Conservation (phyloP, 2,797 vertebrate genomes). For the Falco rusticolus region DNA sequence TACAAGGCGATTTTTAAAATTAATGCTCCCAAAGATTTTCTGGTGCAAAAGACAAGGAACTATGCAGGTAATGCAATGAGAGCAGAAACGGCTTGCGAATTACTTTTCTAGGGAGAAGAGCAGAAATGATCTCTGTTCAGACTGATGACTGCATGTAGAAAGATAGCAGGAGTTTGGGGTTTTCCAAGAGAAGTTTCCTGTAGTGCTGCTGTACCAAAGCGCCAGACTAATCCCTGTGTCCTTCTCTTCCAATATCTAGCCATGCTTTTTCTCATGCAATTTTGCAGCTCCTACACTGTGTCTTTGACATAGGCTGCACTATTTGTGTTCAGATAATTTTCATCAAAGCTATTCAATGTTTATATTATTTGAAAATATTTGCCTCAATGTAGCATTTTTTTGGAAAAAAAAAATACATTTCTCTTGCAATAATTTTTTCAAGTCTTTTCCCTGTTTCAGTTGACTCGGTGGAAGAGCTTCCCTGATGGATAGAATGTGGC, state of each 20-base stretch:
- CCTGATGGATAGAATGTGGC: not conserved
- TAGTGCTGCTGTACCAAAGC: not conserved
- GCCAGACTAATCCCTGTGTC: not conserved
- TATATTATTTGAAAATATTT: not conserved
- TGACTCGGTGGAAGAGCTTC: not conserved
- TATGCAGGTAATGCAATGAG: not conserved
- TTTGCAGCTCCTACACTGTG: not conserved
- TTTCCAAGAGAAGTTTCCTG: not conserved
- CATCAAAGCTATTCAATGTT: not conserved
- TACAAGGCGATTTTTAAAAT: not conserved
- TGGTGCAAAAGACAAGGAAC: not conserved
- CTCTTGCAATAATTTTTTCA: not conserved
- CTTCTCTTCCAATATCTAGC: not conserved
- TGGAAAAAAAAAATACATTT: not conserved
- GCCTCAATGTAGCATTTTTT: not conserved
- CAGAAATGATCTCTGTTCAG: not conserved
- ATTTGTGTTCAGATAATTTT: not conserved
- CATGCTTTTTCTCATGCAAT: not conserved
- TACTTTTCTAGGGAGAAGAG: not conserved
- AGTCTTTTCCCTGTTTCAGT: not conserved
- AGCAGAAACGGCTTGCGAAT: not conserved
- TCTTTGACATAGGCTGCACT: not conserved
- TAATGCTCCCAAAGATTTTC: not conserved
- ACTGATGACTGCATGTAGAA: not conserved
- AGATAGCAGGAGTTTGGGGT: not conserved